Evolutionary conservation across 2,113 vertebrate genomes (phyloP).

Genomic region (Pionites leucogaster): DNA sequence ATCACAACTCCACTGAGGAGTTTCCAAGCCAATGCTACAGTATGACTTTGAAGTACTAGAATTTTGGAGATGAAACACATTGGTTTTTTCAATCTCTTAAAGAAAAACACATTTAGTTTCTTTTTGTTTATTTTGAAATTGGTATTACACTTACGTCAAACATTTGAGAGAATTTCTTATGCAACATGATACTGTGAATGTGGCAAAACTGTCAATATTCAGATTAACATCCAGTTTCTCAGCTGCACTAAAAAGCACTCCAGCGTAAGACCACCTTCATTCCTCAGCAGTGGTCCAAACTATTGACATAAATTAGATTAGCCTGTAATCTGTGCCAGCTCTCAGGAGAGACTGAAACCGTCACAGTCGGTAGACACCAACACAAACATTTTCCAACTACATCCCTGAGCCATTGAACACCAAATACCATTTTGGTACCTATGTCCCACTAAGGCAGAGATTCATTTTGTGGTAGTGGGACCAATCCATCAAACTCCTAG

Average conservation of each 20-base stretch:
- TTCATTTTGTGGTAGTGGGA: not conserved
- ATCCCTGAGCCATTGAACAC: not conserved
- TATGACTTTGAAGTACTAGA: not conserved
- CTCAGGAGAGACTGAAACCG: fast-evolving
- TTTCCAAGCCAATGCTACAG: not conserved
- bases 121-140: not conserved
- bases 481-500: not conserved
- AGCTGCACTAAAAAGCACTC: not conserved
- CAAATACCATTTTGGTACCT: not conserved
- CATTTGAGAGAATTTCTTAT: not conserved
- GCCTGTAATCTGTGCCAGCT: not conserved
- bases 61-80: not conserved
- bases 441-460: not conserved
- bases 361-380: not conserved
- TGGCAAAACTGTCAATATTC: not conserved
- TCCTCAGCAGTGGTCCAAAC: not conserved
- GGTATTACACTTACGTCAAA: not conserved
- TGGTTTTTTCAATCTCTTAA: not conserved
- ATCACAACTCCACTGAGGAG: not conserved
- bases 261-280: not conserved
- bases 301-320: not conserved
- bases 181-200: not conserved
- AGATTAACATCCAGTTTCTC: not conserved
- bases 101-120: not conserved
- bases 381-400: not conserved